Base-by-base conservation (phyloP, 2,797 vertebrate genomes). In the Sebastes goodei region DNA sequence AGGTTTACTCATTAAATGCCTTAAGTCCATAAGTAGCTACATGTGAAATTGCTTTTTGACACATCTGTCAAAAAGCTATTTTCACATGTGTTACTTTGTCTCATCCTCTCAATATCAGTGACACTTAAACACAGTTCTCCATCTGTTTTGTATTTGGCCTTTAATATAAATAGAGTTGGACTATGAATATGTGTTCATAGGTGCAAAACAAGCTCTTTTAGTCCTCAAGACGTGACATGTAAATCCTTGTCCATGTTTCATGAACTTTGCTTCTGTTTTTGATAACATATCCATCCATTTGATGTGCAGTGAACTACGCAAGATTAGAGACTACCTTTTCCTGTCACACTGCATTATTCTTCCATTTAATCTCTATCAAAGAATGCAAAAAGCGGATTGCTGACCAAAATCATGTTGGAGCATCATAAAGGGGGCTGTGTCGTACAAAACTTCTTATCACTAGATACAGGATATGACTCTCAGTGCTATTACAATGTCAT, bases 291-390 rank as follows among this genome's bases (percentile, higher is more conserved):
- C 66, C 25, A 9, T 78, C 23, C 46, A 61, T 79, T 71, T 84
- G 49, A 83, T 77, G 52, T 62, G 59, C 30, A 6, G 52, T 76
- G 62, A 78, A 71, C 78, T 55, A 38, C 25, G n/a, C 23, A 60
- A 27, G 25, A 82, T 53, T 15, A 77, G 21, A 71, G 20, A 29
- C 57, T 49, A 59, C 46, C 23, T 87, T 78, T 79, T 62, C 30
- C 81, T 86, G 74, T 88, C 86, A 84, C 65, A 65, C n/a, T 8
- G 56, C 75, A 86, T 88, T 53, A 53, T 68, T 78, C 35, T 53
- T 66, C 12, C 27, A 64, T 84, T 91, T 84, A 78, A 89, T 87
- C 80, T 84, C 52, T 60, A 80, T 81, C 80, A 88, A 80, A 83
- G 70, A 81, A 81, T 52, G 32, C 35, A 66, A 84, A 86, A 85